Evolutionary conservation across 2,797 vertebrate species (phyloP), one percentile per base, ranked within the genome.

Genomic region (Syndactyla subalaris): DNA sequence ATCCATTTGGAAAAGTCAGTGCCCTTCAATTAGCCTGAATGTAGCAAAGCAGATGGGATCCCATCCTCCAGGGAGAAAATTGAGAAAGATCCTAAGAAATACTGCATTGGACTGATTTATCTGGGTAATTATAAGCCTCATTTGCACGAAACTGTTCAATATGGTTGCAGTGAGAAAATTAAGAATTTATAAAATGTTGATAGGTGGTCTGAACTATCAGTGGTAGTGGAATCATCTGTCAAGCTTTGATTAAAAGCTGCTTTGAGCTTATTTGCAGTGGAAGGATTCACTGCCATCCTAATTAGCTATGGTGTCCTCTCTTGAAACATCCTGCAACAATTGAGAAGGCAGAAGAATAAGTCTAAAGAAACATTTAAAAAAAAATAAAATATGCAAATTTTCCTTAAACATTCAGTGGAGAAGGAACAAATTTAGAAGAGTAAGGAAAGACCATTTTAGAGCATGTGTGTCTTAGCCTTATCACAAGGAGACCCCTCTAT

Each of bases 31-130:
- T 97, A 97, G 96, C 96, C 94, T 97, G 97, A 97, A 97, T 97
- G 97, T 90, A 98, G 70, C 24, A 80, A 96, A 98, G 97, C 98
- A 98, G 98, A 98, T 98, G 98, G 96, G 97, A 98, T 98, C 97
- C 96, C 94, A 94, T 97, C 97, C 97, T 87, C 96, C 92, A 85
- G 97, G 97, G 97, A 97, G 92, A 97, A 94, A 95, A 97, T 61
- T 94, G 97, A 97, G 97, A 98, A 97, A 97, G 96, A 97, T 96
- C 95, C 97, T 97, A 97, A 98, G 97, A 97, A 97, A 94, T 98
- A 98, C 97, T 94, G 97, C 97, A 95, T 96, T 95, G 95, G 92
- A 88, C 94, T 97, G 95, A 98, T 98, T 98, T 98, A 98, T 98
- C 95, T 95, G 95, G 95, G 96, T 98, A 98, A 98, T 98, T 98